Evolutionary conservation across 2,113 vertebrate genomes (phyloP).

Genomic region (Chloropsis hardwickii): DNA sequence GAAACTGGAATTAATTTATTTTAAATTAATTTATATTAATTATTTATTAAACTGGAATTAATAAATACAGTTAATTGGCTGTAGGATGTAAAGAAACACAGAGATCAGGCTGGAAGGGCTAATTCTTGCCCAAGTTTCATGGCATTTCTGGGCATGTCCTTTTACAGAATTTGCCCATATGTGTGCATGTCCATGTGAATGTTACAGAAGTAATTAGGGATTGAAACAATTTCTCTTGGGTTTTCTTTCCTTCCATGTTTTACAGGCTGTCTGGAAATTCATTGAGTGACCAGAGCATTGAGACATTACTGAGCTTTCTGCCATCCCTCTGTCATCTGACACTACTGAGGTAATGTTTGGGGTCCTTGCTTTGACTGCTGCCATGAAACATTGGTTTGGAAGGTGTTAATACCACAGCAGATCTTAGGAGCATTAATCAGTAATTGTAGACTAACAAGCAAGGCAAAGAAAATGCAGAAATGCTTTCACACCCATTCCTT

Average conservation of each 20-base stretch:
- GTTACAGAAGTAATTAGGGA: background rate
- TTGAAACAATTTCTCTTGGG: background rate
- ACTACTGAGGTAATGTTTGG: conserved; percentile 77
- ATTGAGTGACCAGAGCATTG: conserved; percentile 69
- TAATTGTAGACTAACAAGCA: background rate
- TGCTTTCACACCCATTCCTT: background rate
- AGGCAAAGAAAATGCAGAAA: background rate
- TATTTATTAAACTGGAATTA: too few relatives aligned
- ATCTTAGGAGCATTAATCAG: background rate
- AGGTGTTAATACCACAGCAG: background rate
- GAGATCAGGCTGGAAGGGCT: background rate
- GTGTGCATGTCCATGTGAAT: background rate
- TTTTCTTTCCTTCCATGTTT: background rate
- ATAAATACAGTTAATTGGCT: background rate
- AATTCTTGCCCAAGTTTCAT: background rate
- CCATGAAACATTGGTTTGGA: background rate
- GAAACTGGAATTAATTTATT: background rate
- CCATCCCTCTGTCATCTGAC: conserved; percentile 69
- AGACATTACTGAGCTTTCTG: conserved; percentile 71
- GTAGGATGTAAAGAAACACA: background rate
- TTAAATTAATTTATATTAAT: too few relatives aligned
- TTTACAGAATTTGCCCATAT: background rate
- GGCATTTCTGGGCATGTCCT: background rate
- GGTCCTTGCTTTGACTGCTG: background rate
- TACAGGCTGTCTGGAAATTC: conserved; percentile 78